A percentile compares a stretch with the other conserved stretches of the same genome.
Conservation (phyloP, 2,113 vertebrate genomes). For the Bubo scandiacus region DNA sequence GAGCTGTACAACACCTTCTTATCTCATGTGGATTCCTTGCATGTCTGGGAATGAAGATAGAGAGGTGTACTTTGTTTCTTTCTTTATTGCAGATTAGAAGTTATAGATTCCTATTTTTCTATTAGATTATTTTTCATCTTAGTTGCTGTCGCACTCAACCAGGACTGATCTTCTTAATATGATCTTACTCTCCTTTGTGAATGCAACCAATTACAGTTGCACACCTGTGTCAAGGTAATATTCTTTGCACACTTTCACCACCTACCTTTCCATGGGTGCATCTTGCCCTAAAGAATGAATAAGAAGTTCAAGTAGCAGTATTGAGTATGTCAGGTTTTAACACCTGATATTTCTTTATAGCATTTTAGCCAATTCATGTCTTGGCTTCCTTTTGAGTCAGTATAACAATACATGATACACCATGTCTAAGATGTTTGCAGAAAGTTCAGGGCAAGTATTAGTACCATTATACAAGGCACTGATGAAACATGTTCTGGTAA, state of each 20-base stretch:
- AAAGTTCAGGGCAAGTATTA: not conserved
- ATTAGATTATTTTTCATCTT: not conserved
- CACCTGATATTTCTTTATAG: not conserved
- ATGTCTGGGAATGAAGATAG: not conserved
- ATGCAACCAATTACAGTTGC: not conserved
- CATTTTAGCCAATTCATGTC: not conserved
- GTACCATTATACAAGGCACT: not conserved
- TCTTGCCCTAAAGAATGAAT: not conserved
- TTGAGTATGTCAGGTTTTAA: not conserved
- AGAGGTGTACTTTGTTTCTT: not conserved
- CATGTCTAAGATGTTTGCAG: not conserved
- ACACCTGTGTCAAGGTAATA: not conserved
- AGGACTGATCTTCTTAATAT: not conserved
- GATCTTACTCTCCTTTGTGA: not conserved
- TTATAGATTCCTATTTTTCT: not conserved
- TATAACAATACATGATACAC: not conserved
- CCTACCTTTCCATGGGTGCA: not conserved
- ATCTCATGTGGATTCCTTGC: not conserved
- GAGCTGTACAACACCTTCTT: not conserved
- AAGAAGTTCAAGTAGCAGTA: not conserved
- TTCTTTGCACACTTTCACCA: not conserved
- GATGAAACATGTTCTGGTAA: not conserved
- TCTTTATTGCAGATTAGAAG: not conserved
- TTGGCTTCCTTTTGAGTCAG: not conserved
- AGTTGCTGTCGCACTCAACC: not conserved